Base-by-base conservation (phyloP, 2,797 vertebrate genomes). In the Podarcis siculus region DNA sequence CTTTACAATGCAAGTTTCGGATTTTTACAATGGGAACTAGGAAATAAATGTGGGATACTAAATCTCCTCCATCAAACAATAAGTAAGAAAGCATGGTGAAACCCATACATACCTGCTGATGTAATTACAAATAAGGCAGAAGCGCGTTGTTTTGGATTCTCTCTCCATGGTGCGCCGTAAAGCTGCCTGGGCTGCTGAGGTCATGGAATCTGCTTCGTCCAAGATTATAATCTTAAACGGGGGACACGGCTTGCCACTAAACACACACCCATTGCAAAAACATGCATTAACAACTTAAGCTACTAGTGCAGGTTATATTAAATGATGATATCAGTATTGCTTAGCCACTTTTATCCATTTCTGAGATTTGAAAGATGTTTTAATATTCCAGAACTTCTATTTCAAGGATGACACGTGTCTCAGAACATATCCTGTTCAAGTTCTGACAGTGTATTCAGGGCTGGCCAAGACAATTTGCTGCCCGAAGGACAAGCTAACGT, bases 181-280 rank as follows among this genome's bases (percentile, higher is more conserved):
- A 75, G 98, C 98, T 2, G 99, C 98, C 97, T 99, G 99, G 80
- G 99, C 99, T 23, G 99, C 97, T 2, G 93, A 96, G 0, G 99
- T 99, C 99, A 99, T 99, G 1, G 99, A 99, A 94, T 99, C 99
- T 0, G 99, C 99, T 97, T 99, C 99, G 88, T 99, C 99, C 96
- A 99, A 95, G 93, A 99, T 99, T 86, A 99, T 98, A 93, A 99
- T 99, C 96, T 99, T 99, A 96, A 99, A 99, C n/a, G 99, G 99
- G 87, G 99, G 99, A 95, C 98, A 99, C 0, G 92, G 91, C 94
- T 99, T 99, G 67, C 99, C 98, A 90, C 99, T 99, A 93, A 87
- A 95, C 93, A 92, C 81, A 39, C 13, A 27, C 45, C 39, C 30
- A 72, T 93, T 89, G 92, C 45, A 78, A 86, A 89, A 58, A 37